Conservation (phyloP, 2,113 vertebrate species). For the human region GRCh38 chr17:9494501-9495000, state of each 20-base stretch:
- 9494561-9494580: too few species aligned
- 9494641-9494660: constrained; percentile 9
- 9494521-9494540: too few species aligned
- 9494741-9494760: constrained; percentile 36
- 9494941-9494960: background rate
- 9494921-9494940: background rate
- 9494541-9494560: too few species aligned
- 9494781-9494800: background rate
- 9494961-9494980: background rate
- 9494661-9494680: constrained; percentile 19
- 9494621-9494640: too few species aligned
- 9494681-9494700: background rate
- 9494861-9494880: background rate
- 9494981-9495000: background rate
- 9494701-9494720: background rate
- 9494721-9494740: constrained; percentile 4
- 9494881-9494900: background rate
- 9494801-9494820: background rate
- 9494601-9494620: too few species aligned
- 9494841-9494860: background rate
- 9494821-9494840: background rate
- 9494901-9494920: background rate
- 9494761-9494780: constrained; percentile 1
- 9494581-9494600: too few species aligned
- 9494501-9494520: too few species aligned